These are phyloP conservation scores for Otolemur crassicaudatus DNA, from an alignment of 2,797 vertebrate genomes.

Conservation along the genomic window DNA sequence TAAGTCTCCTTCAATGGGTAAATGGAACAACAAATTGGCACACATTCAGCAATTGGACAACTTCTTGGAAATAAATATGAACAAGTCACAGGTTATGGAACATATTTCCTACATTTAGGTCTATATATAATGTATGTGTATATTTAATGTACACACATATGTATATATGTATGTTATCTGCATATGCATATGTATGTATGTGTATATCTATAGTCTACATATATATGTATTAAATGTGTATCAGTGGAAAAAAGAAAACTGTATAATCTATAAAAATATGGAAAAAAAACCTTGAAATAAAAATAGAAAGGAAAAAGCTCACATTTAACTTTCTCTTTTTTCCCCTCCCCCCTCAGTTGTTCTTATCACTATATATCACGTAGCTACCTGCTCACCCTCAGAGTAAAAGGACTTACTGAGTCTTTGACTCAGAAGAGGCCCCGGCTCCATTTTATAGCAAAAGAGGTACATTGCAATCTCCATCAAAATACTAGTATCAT, in stretches of 20 bases:
- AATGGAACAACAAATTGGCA: neutral
- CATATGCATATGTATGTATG: neutral
- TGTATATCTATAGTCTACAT: neutral
- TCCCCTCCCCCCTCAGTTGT: neutral
- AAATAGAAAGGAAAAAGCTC: neutral
- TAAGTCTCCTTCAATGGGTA: neutral
- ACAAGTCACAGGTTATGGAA: neutral
- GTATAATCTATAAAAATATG: neutral
- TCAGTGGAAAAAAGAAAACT: neutral
- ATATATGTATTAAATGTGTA: neutral
- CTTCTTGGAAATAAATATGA: constrained; percentile 34
- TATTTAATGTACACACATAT: no score
- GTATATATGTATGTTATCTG: neutral
- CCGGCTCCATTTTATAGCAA: neutral
- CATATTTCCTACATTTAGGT: neutral
- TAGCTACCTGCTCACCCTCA: neutral
- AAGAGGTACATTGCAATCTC: neutral
- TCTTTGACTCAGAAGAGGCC: neutral
- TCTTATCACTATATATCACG: neutral
- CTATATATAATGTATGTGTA: neutral
- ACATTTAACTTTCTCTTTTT: neutral
- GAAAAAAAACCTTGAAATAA: neutral
- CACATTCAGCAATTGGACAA: constrained; percentile 17
- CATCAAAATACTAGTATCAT: no score
- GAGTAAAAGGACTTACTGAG: neutral